Evolutionary conservation across 2,113 vertebrate genomes (phyloP).

Genomic region (Aldabrachelys gigantea): DNA sequence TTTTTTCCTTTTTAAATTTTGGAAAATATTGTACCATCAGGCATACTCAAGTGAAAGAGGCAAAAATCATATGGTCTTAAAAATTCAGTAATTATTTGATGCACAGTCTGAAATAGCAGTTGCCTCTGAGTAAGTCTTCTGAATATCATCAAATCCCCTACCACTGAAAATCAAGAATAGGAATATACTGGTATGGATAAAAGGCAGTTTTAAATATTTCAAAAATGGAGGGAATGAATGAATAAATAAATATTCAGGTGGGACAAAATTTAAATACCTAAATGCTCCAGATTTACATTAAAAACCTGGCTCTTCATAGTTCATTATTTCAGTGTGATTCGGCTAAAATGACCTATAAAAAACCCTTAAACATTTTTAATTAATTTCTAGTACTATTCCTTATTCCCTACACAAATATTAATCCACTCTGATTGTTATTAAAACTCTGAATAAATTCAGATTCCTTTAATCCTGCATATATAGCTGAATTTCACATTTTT

Average conservation of each 20-base stretch:
- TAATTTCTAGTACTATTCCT: conserved; percentile 67
- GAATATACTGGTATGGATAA: not conserved
- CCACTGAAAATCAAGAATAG: not conserved
- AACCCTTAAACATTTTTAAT: conserved; percentile 63
- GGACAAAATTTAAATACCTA: conserved; percentile 4
- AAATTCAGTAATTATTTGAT: not conserved
- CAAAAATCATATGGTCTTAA: not conserved
- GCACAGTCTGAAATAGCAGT: not conserved
- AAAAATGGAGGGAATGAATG: not conserved
- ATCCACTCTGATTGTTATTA: conserved; percentile 56
- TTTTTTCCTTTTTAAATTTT: conserved; percentile 11
- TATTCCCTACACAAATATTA: conserved; percentile 60
- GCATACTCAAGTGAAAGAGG: not conserved
- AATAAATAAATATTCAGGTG: not conserved
- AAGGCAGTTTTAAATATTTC: not conserved
- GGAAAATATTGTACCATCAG: not conserved
- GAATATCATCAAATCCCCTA: not conserved
- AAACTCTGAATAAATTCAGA: conserved; percentile 58
- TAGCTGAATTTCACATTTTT: conserved; percentile 53
- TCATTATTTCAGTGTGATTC: conserved; percentile 60
- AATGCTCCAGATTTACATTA: not conserved
- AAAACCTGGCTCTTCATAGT: conserved; percentile 19
- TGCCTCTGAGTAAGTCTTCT: not conserved
- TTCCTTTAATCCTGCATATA: conserved; percentile 51
- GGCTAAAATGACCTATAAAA: conserved; percentile 64